Conservation (phyloP, 2,113 vertebrate species). For the Bos indicus region DNA sequence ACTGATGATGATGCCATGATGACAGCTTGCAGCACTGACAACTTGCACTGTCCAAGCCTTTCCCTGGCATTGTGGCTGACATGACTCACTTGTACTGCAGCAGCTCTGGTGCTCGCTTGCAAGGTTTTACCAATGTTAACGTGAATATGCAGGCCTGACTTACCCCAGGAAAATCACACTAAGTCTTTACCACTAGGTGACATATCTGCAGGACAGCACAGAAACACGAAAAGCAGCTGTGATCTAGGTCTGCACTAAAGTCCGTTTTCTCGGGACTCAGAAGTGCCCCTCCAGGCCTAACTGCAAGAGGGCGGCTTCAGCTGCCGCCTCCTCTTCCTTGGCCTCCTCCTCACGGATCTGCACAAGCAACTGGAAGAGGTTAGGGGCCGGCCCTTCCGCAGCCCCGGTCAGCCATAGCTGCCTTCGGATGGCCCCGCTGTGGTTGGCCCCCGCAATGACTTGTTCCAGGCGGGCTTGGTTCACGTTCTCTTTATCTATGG, state of each 20-base stretch:
- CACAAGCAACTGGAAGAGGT: slow-evolving; percentile 68
- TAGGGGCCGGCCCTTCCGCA: slow-evolving; percentile 39
- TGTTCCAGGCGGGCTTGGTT: slow-evolving; percentile 72
- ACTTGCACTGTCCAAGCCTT: background rate
- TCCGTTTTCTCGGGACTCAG: background rate
- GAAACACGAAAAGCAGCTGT: background rate
- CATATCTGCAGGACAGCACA: background rate
- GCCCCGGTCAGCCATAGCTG: slow-evolving; percentile 58
- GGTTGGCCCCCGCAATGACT: slow-evolving; percentile 64
- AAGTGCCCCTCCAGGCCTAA: slow-evolving; percentile 60
- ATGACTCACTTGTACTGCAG: background rate
- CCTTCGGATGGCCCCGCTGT: slow-evolving; percentile 61
- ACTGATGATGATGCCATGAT: background rate
- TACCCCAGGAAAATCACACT: background rate
- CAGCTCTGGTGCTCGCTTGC: background rate
- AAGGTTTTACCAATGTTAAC: background rate
- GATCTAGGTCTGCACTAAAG: background rate
- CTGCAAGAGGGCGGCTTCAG: slow-evolving; percentile 53
- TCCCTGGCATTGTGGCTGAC: background rate
- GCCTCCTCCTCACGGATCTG: slow-evolving; percentile 69
- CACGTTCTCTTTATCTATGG: slow-evolving; percentile 70
- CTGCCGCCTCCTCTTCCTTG: slow-evolving; percentile 56
- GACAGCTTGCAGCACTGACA: background rate
- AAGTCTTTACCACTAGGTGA: background rate
- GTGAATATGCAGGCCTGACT: background rate